Conservation (phyloP, 2,888 invertebrate genomes). For the Hypolimnas misippus region DNA sequence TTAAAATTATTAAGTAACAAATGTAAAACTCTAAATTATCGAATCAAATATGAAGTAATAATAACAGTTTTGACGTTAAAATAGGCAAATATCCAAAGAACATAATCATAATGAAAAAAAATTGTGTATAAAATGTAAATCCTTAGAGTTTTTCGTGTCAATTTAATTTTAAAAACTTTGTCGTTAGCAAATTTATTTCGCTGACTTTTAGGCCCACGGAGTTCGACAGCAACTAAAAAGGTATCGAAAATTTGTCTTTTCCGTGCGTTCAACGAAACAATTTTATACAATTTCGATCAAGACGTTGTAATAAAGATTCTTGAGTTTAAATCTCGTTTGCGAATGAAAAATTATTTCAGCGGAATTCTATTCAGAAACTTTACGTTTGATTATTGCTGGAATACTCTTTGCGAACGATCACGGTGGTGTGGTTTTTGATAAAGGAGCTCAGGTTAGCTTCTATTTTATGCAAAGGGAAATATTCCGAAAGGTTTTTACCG, state of each 20-base stretch:
- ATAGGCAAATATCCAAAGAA: no score
- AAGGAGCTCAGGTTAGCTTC: slow-evolving; percentile 4
- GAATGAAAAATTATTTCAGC: slow-evolving; percentile 31
- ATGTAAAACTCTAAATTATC: no score
- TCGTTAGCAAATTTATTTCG: slow-evolving; percentile 60
- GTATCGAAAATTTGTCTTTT: slow-evolving; percentile 45
- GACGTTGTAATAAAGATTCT: slow-evolving; percentile 38
- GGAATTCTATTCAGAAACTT: slow-evolving; percentile 32
- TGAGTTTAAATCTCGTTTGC: slow-evolving; percentile 32
- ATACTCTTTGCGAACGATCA: slow-evolving; percentile 11
- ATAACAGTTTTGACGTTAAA: no score
- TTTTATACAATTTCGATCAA: slow-evolving; percentile 43
- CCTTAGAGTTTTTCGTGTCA: background rate
- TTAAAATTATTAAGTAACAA: no score
- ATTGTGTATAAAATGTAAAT: background rate
- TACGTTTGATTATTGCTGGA: slow-evolving; percentile 25
- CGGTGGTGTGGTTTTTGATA: slow-evolving; percentile 10
- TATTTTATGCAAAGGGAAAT: slow-evolving; percentile 5
- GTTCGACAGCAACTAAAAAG: slow-evolving; percentile 58
- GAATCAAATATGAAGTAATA: no score
- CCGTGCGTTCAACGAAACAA: slow-evolving; percentile 42
- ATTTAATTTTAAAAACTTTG: slow-evolving; percentile 59
- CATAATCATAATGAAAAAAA: no score
- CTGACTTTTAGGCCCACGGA: slow-evolving; percentile 57
- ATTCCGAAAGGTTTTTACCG: background rate